Base-by-base conservation (phyloP, 2,888 invertebrate genomes). In the Anthophora plumipes region DNA sequence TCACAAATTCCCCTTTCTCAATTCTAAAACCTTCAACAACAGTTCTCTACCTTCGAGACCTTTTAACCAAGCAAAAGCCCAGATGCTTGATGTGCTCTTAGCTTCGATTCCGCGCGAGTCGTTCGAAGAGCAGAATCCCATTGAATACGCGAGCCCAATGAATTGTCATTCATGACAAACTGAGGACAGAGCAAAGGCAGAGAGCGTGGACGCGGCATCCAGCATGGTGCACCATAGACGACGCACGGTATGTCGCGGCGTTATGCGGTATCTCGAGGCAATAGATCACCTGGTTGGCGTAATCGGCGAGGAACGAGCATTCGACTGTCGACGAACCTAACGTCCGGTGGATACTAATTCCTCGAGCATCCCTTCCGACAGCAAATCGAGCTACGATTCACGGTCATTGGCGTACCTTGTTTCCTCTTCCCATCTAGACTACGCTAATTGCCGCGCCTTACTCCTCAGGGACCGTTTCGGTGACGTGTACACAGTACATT, bases 141-240 rank as follows among this genome's bases (percentile, higher is more conserved):
- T 76, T 78, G 74, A 80, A 83, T 78, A 70, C 79, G 63, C 78
- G 81, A 68, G 77, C 73, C 86, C 86, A 80, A 89, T 89, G 88
- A 89, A 90, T 90, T 87, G 88, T 89, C 89, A 87, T 88, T 87
- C 87, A 83, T 90, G 89, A 89, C 88, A 89, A 89, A 90, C 89
- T 83, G 88, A 87, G 82, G 88, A 88, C 85, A 67, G 78, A 73
- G 77, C 76, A 72, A 77, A 77, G 76, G 71, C 73, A 82, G 78
- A 63, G 59, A 54, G 66, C 76, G 52, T 71, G 70, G 63, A 61
- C 69, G 61, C 46, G 82, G 61, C 39, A 50, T 57, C 66, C 60
- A 66, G 37, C 68, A 25, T 37, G n/a, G 54, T 57, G 59, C 57
- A 75, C 60, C 71, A 67, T 54, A 57, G 68, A 68, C 48, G 68